A percentile compares a stretch with the other conserved stretches of the same genome.
Evolutionary conservation across 2,797 vertebrate species (phyloP).

Genomic region (Echeneis naucrates): DNA sequence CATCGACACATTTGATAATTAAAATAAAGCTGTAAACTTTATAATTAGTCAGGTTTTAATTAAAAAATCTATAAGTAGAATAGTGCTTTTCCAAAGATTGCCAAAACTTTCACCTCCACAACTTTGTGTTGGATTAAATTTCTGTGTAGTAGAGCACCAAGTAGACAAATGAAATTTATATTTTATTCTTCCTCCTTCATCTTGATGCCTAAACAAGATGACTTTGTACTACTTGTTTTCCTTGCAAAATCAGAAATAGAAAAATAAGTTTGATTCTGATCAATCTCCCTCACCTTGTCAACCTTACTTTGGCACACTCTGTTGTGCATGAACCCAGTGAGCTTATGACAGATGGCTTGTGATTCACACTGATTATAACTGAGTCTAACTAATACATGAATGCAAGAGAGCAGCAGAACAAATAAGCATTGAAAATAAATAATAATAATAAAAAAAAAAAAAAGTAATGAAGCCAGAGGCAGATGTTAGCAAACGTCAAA

Average conservation of each 20-base stretch:
- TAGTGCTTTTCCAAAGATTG: background rate
- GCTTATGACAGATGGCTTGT: constrained; percentile 14
- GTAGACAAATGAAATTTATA: constrained; percentile 9
- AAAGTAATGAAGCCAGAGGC: constrained; percentile 18
- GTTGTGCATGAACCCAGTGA: constrained; percentile 11
- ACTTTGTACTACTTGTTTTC: constrained; percentile 3
- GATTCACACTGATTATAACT: constrained; percentile 40
- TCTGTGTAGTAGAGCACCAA: background rate
- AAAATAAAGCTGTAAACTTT: background rate
- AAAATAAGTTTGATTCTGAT: constrained; percentile 15
- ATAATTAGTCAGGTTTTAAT: background rate
- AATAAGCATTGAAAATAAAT: constrained; percentile 29
- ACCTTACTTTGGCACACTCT: constrained; percentile 16
- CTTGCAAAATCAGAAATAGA: constrained; percentile 22
- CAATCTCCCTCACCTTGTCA: constrained; percentile 33
- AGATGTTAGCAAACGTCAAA: constrained; percentile 53
- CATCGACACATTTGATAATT: background rate
- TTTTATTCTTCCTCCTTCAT: background rate
- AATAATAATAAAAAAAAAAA: constrained; percentile 44
- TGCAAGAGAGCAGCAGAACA: constrained; percentile 11
- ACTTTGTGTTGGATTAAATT: no score
- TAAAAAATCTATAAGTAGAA: background rate
- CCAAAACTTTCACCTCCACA: background rate
- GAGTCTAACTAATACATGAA: constrained; percentile 31
- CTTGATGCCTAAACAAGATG: background rate